Evolutionary conservation across 2,113 vertebrate genomes (phyloP).

Genomic region (Cariama cristata): DNA sequence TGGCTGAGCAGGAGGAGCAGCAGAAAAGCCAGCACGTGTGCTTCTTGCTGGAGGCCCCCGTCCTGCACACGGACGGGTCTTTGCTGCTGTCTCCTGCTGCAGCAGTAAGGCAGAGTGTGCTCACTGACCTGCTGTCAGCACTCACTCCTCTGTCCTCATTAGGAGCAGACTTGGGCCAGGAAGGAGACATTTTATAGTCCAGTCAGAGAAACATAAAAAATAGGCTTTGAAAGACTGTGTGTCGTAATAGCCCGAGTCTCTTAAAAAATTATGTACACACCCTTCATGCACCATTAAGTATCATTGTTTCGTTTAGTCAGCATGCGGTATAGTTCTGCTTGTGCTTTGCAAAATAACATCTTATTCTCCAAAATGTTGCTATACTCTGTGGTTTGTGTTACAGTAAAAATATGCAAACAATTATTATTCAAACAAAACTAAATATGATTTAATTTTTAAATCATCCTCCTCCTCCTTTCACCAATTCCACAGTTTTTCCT

Average conservation of each 20-base stretch:
- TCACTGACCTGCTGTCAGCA: not conserved
- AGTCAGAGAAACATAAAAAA: not conserved
- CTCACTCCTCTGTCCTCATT: not conserved
- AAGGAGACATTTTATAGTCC: not conserved
- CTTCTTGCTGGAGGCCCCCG: rapidly evolving
- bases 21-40: not conserved
- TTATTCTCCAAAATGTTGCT: not conserved
- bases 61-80: rapidly evolving
- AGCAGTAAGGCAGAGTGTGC: not conserved
- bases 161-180: not conserved
- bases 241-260: not conserved
- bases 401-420: not conserved
- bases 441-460: not conserved
- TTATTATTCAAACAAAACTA: not conserved
- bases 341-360: not conserved
- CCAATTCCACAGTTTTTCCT: not conserved
- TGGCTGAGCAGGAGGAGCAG: not conserved
- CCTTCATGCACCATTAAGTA: not conserved
- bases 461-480: not conserved
- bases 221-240: not conserved
- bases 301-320: not conserved
- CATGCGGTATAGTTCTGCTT: not conserved
- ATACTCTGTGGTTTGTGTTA: not conserved
- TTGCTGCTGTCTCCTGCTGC: not conserved
- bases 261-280: not conserved